Evolutionary conservation across 1,140 invertebrate species (phyloP), one percentile per base, ranked within the genome.

Genomic region (Danaus plexippus): DNA sequence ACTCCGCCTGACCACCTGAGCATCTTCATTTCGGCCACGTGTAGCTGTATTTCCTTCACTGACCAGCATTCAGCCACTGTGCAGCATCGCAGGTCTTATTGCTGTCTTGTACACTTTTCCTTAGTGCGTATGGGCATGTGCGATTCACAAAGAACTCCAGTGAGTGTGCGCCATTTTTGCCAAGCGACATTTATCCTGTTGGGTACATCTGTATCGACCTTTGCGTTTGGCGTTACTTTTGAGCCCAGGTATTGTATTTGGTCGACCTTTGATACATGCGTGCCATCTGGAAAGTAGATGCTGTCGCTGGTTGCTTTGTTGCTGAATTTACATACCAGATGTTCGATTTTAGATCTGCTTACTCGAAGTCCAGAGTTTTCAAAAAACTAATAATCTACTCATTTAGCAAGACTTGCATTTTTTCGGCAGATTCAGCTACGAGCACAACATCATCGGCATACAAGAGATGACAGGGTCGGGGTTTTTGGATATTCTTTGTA

Each of bases 11-110:
- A 11, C 49, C 49, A 58, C 22, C 56, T 11, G 32, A 52, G 18
- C 56, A 58, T 52, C 41, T 46, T 51, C 48, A 58, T 58, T 42
- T 58, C 49, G 6, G 43, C 32, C 12, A 13, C 13, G 43, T 58
- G 48, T 12, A 47, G 15, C 9, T 52, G 18, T 2, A 49, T 41
- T n/a, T 52, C 42, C n/a, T 12, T 52, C 41, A 43, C 22, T 13
- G 43, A 13, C 43, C 52, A 54, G 43, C 52, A 54, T 54, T 53
- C 52, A 11, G 43, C 11, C 13, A n/a, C 52, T 18, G 11, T 52
- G 9, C 9, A 45, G n/a, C 4, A 45, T 12, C n/a, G 55, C 43
- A 9, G 42, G 43, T 43, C 43, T n/a, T 9, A 50, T 43, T 11
- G 48, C 47, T 7, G 41, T 50, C 40, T 57, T 50, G 43, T 51